Evolutionary conservation across 2,888 invertebrate genomes (phyloP).

Genomic region (Acanthosoma haemorrhoidale): DNA sequence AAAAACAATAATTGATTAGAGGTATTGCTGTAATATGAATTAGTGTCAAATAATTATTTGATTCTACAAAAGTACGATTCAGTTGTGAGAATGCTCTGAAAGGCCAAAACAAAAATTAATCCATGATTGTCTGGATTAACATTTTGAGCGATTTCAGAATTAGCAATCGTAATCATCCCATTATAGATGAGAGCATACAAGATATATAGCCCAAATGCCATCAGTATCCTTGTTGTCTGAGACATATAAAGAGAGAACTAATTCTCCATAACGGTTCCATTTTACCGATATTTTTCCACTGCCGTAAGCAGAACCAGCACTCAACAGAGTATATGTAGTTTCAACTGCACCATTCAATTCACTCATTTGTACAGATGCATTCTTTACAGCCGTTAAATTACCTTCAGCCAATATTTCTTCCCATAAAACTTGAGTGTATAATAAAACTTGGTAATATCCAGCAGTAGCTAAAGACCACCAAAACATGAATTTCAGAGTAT

Average conservation of each 20-base stretch:
- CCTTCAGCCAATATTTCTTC: constrained; percentile 51
- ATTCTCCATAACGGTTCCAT: constrained; percentile 52
- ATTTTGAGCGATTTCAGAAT: constrained; percentile 78
- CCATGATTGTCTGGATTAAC: constrained; percentile 81
- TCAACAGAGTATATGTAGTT: constrained; percentile 53
- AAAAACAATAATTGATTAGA: too few relatives aligned
- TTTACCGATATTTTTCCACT: constrained; percentile 52
- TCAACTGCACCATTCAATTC: constrained; percentile 76
- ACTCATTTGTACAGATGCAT: constrained; percentile 39
- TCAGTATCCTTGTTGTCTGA: constrained; percentile 55
- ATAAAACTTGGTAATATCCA: constrained; percentile 53
- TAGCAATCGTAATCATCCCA: constrained; percentile 73
- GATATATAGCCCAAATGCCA: constrained; percentile 71
- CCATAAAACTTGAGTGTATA: constrained; percentile 82
- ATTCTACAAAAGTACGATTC: too few relatives aligned
- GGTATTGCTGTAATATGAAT: too few relatives aligned
- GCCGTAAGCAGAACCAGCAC: constrained; percentile 50
- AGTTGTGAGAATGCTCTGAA: constrained; percentile 73
- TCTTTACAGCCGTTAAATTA: constrained; percentile 49
- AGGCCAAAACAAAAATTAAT: constrained; percentile 74
- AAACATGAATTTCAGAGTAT: constrained; percentile 50
- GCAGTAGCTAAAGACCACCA: constrained; percentile 53
- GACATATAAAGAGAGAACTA: constrained; percentile 52
- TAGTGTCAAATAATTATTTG: too few relatives aligned
- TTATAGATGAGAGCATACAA: constrained; percentile 72